Evolutionary conservation across 2,797 vertebrate genomes (phyloP).

Genomic region (Nannoperca australis): DNA sequence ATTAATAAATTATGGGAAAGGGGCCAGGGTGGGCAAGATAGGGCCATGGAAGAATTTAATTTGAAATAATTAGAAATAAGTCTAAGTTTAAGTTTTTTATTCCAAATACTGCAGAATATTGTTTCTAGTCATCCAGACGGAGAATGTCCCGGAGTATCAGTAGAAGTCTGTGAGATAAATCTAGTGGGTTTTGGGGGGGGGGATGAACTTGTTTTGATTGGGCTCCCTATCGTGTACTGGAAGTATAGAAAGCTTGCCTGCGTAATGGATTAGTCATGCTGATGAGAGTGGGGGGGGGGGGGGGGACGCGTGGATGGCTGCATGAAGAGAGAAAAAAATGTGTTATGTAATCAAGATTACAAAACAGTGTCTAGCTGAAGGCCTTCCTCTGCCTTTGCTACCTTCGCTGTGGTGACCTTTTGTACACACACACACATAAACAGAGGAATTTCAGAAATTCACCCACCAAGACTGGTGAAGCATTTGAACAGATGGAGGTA

Average conservation of each 20-base stretch:
- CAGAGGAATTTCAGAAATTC: slow-evolving; percentile 54
- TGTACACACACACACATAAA: slow-evolving; percentile 24
- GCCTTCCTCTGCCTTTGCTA: slow-evolving; percentile 67
- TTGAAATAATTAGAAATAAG: not conserved
- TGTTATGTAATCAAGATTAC: slow-evolving; percentile 85
- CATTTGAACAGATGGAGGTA: slow-evolving; percentile 46
- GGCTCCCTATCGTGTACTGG: slow-evolving; percentile 32
- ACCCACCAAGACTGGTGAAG: slow-evolving; percentile 17
- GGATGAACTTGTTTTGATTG: slow-evolving; percentile 43
- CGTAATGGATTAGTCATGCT: slow-evolving; percentile 73
- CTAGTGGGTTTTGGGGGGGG: slow-evolving; percentile 10
- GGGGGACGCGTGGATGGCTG: slow-evolving; percentile 46
- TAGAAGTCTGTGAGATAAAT: slow-evolving; percentile 15
- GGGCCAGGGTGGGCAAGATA: not conserved
- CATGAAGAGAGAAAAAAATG: slow-evolving; percentile 57
- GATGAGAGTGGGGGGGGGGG: slow-evolving; percentile 42
- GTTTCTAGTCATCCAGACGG: slow-evolving; percentile 29
- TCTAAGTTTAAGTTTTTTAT: not conserved
- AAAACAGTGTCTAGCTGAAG: slow-evolving; percentile 69
- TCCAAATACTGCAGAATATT: slow-evolving; percentile 4
- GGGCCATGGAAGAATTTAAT: not conserved
- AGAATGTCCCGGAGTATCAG: slow-evolving; percentile 7
- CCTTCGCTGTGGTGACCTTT: slow-evolving; percentile 52
- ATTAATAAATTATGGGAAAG: slow-evolving; percentile 18
- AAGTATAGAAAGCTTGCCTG: slow-evolving; percentile 50